Base-by-base conservation (phyloP, 2,113 vertebrate genomes). In the Brachyhypopomus occidentalis region DNA sequence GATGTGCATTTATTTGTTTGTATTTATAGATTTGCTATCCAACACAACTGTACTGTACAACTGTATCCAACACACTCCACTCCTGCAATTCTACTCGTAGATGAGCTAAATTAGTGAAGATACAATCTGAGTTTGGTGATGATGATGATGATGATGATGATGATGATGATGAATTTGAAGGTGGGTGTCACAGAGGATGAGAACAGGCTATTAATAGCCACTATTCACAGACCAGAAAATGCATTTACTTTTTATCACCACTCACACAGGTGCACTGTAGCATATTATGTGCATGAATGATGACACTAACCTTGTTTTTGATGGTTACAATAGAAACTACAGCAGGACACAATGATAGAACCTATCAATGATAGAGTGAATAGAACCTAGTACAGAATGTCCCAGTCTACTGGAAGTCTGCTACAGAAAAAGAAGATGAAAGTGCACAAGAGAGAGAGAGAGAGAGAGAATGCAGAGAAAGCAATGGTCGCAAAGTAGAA, bases 291-390 rank as follows among this genome's bases (percentile, higher is more conserved):
- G n/a, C 55, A 16, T 60, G 36, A 79, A 63, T 79, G 19, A 62
- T 52, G 59, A 72, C 56, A 63, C 59, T 23, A 63, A 25, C 36
- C 56, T 72, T 69, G 76, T 78, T 69, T 77, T 72, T 72, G 41
- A 55, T 17, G 36, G 70, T 73, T 73, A 34, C 78, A 56, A 80
- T 80, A 64, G 78, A 72, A 80, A 80, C 78, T 45, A 19, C 22
- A 20, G 36, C 48, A 59, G 25, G 12, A 23, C 19, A 64, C 22
- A 73, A 36, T n/a, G n/a, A n/a, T n/a, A n/a, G n/a, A n/a, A n/a
- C n/a, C n/a, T n/a, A n/a, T n/a, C n/a, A n/a, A n/a, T n/a, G n/a
- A n/a, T n/a, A n/a, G n/a, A n/a, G n/a, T n/a, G n/a, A n/a, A n/a
- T 73, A n/a, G 20, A 4, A 30, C 11, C n/a, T 22, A 27, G 41